A percentile compares a stretch with the other conserved stretches of the same genome.
These are phyloP conservation scores for Eupithecia abbreviata DNA, from an alignment of 2,888 invertebrate species.

Conservation along the genomic window DNA sequence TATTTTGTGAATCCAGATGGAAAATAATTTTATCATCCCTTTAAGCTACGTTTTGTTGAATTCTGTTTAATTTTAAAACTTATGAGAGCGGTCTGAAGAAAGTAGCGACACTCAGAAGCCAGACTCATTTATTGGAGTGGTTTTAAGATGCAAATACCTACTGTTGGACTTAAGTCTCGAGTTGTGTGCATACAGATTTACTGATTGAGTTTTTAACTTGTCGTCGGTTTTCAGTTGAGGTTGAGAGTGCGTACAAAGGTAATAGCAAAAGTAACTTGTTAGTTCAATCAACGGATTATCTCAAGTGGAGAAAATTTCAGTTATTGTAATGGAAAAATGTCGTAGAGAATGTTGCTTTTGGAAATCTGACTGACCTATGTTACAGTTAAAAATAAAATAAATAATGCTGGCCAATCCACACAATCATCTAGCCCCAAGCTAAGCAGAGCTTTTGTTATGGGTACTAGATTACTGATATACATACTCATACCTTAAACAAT, in stretches of 20 bases:
- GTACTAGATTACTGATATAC: no score
- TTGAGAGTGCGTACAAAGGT: neutral
- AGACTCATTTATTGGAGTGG: conserved; percentile 52
- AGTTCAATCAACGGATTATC: neutral
- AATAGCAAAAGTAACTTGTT: neutral
- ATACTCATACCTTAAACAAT: no score
- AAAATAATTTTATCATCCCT: conserved; percentile 52
- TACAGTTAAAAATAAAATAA: no score
- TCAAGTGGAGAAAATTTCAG: neutral
- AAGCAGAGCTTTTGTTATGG: no score
- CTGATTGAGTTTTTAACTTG: conserved; percentile 15
- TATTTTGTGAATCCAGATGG: conserved; percentile 46
- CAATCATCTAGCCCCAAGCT: no score
- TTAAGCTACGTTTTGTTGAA: conserved; percentile 47
- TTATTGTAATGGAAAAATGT: neutral
- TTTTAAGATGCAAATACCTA: conserved; percentile 53
- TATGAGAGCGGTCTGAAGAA: conserved; percentile 40
- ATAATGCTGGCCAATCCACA: no score
- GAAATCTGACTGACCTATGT: no score
- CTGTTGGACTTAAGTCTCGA: conserved; percentile 40
- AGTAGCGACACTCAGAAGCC: conserved; percentile 46
- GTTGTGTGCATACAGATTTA: conserved; percentile 30
- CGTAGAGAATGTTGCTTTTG: neutral
- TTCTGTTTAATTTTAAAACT: conserved; percentile 49
- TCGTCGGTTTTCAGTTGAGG: neutral